Percentiles rank a stretch among this genome's conserved stretches.
Evolutionary conservation across 2,113 vertebrate species (phyloP).

Genomic region (Paedocypris sp.): DNA sequence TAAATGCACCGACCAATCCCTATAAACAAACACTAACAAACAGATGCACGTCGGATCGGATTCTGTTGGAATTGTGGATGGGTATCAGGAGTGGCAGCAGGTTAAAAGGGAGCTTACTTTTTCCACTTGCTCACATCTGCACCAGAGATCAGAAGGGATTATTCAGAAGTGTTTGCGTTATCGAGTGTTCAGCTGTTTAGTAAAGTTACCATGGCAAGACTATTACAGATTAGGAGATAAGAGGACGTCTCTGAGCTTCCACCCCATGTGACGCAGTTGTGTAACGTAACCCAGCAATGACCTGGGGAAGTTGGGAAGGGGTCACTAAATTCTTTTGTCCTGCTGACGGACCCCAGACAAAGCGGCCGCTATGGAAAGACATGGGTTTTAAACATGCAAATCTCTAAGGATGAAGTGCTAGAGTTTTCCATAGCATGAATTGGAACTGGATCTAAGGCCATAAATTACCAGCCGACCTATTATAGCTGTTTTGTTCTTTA

Average conservation of each 20-base stretch:
- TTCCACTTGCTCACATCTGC: not conserved
- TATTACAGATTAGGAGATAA: conserved; percentile 22
- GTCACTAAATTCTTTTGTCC: conserved; percentile 42
- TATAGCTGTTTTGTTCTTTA: conserved; percentile 42
- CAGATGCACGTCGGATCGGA: not conserved
- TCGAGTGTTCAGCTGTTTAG: conserved; percentile 1
- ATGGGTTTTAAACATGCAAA: conserved; percentile 31
- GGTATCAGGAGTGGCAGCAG: not conserved
- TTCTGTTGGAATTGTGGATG: conserved; percentile 1
- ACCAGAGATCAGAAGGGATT: not conserved
- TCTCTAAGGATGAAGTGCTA: conserved; percentile 26
- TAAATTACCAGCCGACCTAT: conserved; percentile 22
- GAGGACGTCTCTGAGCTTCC: conserved; percentile 22
- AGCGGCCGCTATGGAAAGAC: conserved; percentile 42
- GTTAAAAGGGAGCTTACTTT: not conserved
- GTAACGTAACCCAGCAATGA: conserved; percentile 34
- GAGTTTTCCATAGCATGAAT: conserved; percentile 42
- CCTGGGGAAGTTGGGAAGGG: conserved; percentile 37
- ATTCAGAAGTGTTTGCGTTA: conserved; percentile 15
- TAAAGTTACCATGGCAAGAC: conserved; percentile 8
- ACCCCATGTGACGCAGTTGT: conserved; percentile 26
- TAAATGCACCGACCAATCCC: not conserved
- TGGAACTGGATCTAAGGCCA: conserved; percentile 19
- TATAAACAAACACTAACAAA: not conserved
- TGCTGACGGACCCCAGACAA: conserved; percentile 15